Evolutionary conservation across 1,140 invertebrate species (phyloP), one percentile per base, ranked within the genome.

Genomic region (Semibalanus balanoides): DNA sequence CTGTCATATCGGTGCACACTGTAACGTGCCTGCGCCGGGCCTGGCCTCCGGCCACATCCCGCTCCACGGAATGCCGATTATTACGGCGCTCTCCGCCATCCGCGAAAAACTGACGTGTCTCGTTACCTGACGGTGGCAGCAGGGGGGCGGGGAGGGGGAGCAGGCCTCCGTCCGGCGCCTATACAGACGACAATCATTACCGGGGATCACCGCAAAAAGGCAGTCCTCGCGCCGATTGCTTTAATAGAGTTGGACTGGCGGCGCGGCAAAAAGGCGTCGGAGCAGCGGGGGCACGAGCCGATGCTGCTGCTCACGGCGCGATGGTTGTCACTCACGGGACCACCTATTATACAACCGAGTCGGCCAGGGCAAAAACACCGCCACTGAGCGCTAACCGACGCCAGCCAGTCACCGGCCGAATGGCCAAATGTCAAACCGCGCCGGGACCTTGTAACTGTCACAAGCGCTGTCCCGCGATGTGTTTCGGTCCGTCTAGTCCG

Each of bases 181-280:
- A 64, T 64, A 64, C 51, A 64, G 22, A 64, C 51, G 51, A 64
- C 51, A 64, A 64, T 64, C 51, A 64, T 64, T 64, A 64, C 51
- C 22, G 14, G 14, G 51, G 22, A 64, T 64, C 51, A 19, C 7
- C 22, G 22, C 22, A 64, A 64, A 64, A 64, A 64, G 14, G 51
- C 1, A 1, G 7, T 1, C 11, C 51, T 64, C 51, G 51, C 51
- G 22, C 51, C 51, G 51, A 64, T 64, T 64, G 51, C 51, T 64
- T 64, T 64, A 64, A 64, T 64, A 64, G 51, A 64, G 51, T 64
- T 64, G 51, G 51, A 64, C 51, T 64, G 51, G 51, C 1, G 14
- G 9, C 51, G 51, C 51, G 14, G 51, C 22, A 64, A 64, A 64
- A 64, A 64, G 51, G 51, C 51, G 51, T 25, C 14, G 51, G 22